Evolutionary conservation across 1,140 invertebrate genomes (phyloP).

Genomic region (Dinothrombium tinctorium): DNA sequence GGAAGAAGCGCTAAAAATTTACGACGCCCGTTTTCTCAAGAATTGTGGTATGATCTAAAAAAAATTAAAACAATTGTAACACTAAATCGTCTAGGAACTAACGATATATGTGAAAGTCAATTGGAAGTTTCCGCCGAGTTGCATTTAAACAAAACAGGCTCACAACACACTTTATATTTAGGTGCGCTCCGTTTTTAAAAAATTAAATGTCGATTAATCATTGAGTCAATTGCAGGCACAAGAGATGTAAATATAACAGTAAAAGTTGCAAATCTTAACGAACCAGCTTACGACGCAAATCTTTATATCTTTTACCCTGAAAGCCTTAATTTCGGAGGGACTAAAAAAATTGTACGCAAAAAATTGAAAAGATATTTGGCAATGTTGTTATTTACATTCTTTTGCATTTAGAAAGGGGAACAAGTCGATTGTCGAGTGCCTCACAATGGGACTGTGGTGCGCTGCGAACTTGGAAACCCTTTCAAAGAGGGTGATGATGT

Average conservation of each 20-base stretch:
- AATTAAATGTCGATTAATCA: constrained; percentile 28
- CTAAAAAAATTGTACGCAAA: constrained; percentile 15
- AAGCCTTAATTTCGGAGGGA: constrained; percentile 48
- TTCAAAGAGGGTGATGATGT: constrained; percentile 29
- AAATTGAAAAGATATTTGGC: not conserved
- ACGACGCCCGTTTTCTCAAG: constrained; percentile 67
- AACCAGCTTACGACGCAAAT: constrained; percentile 73
- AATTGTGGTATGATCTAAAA: constrained; percentile 42
- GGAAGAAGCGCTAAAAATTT: constrained; percentile 50
- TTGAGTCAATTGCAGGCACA: constrained; percentile 31
- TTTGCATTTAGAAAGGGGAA: constrained; percentile 17
- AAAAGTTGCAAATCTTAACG: constrained; percentile 45
- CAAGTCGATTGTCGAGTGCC: constrained; percentile 20
- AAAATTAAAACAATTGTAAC: not conserved
- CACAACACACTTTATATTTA: too few species aligned
- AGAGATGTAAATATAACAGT: constrained; percentile 49
- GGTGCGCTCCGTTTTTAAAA: too few species aligned
- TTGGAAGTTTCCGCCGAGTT: too few species aligned
- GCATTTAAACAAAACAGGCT: too few species aligned
- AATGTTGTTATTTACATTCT: not conserved
- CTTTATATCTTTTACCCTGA: constrained; percentile 51
- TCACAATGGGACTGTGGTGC: constrained; percentile 41
- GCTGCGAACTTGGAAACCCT: constrained; percentile 67
- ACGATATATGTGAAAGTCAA: constrained; percentile 69
- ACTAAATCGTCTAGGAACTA: too few species aligned